These are phyloP conservation scores for Microvelia longipes DNA, from an alignment of 1,140 invertebrate genomes.

Conservation along the genomic window DNA sequence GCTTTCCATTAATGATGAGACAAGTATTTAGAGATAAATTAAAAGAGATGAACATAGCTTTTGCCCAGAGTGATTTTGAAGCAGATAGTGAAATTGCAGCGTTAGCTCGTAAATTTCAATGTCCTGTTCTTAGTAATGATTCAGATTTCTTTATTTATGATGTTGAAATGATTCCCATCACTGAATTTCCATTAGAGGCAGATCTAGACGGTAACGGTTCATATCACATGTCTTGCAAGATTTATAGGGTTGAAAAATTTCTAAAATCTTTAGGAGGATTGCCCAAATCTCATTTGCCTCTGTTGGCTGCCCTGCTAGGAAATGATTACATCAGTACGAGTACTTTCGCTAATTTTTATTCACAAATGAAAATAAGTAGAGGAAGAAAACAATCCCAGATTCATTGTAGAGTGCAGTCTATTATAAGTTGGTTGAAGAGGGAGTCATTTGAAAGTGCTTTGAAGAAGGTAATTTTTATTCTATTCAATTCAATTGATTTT, in stretches of 20 bases:
- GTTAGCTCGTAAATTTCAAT: conserved; percentile 51
- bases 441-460: conserved; percentile 53
- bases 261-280: conserved; percentile 46
- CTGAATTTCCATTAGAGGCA: conserved; percentile 38
- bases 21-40: conserved; percentile 55
- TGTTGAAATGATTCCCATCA: conserved; percentile 61
- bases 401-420: conserved; percentile 43
- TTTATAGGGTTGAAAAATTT: conserved; percentile 55
- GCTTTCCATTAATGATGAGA: conserved; percentile 52
- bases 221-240: conserved; percentile 40
- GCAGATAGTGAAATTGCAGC: conserved; percentile 71
- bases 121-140: conserved; percentile 74
- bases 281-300: conserved; percentile 46
- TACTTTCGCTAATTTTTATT: conserved; percentile 53
- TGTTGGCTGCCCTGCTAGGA: conserved; percentile 65
- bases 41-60: conserved; percentile 42
- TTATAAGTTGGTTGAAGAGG: conserved; percentile 56
- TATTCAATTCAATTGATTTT: neutral
- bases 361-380: conserved; percentile 44
- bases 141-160: conserved; percentile 84
- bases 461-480: conserved; percentile 29
- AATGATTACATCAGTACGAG: conserved; percentile 68
- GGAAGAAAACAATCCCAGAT: conserved; percentile 35
- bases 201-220: conserved; percentile 14
- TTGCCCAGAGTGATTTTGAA: conserved; percentile 62